Evolutionary conservation across 2,113 vertebrate genomes (phyloP), one percentile per base, ranked within the genome.

Genomic region (Elaphurus davidianus): DNA sequence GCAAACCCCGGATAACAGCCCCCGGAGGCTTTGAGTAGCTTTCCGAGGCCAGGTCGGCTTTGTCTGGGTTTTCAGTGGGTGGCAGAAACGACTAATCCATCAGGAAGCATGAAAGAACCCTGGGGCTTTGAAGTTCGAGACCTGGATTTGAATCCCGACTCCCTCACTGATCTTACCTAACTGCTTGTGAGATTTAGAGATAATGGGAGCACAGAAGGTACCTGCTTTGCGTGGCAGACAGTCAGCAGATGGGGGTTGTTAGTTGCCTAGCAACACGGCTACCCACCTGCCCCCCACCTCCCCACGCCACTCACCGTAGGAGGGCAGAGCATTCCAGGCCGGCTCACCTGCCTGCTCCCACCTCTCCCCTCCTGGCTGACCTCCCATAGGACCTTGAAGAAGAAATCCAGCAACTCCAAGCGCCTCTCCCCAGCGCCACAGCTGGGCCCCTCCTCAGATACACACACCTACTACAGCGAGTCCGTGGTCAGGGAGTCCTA

Each of bases 391-490:
- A 98, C 86, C 0, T 15, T 98, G 89, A 98, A 98, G 97, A 99
- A 92, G 97, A 99, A 99, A 89, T 87, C 98, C 0, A 98, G 91
- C 90, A 98, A 90, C 94, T 74, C 83, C 0, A 99, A 99, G 97
- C 99, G 97, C 28, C 94, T 97, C 1, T 99, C 99, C 33, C 98
- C 98, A 0, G 87, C 62, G 0, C 98, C 88, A 0, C 98, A 98
- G 93, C 96, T 98, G 96, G 97, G 86, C 43, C 90, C 97, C 15
- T 54, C 96, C 45, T 97, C 99, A 1, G 97, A 98, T 28, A 40
- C 98, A 0, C 99, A 99, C 90, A 99, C 99, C 74, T 99, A 99
- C 96, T 99, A 99, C 93, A 99, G 99, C 0, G 99, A 99, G 98
- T 99, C 99, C 0, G 0, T 99, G 97, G 88, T 99, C 95, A 98